These are phyloP conservation scores for Betta splendens DNA, from an alignment of 2,797 vertebrate genomes.

Conservation along the genomic window DNA sequence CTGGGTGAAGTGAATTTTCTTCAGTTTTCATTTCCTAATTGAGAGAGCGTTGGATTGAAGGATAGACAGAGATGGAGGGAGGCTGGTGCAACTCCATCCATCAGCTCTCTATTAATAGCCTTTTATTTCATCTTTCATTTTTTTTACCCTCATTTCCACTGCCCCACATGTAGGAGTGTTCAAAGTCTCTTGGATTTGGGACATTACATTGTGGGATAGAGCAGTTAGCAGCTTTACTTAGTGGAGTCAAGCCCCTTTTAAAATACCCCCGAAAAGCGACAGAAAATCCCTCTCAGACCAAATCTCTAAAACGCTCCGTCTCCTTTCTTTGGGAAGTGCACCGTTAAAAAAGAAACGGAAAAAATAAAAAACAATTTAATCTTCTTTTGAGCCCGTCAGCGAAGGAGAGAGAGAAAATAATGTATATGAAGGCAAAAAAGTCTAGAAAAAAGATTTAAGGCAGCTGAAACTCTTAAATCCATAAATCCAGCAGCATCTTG, in stretches of 20 bases:
- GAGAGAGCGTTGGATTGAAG: constrained; percentile 56
- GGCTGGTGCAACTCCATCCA: constrained; percentile 32
- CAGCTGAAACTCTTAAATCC: background rate
- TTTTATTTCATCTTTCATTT: constrained; percentile 40
- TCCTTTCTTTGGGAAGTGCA: constrained; percentile 17
- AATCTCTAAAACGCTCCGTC: constrained; percentile 49
- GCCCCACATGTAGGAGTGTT: constrained; percentile 56
- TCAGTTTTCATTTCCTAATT: constrained; percentile 80
- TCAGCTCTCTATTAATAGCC: constrained; percentile 48
- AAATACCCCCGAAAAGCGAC: constrained; percentile 47
- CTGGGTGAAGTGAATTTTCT: constrained; percentile 77
- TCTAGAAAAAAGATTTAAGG: background rate
- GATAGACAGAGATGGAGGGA: constrained; percentile 34
- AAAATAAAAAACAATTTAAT: constrained; percentile 38
- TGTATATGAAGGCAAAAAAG: background rate
- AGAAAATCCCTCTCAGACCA: constrained; percentile 49
- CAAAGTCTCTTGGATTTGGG: constrained; percentile 60
- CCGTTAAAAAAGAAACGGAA: constrained; percentile 49
- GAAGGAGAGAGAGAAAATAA: background rate
- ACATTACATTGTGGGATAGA: constrained; percentile 50
- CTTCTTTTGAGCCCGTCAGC: constrained; percentile 32
- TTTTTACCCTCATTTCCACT: background rate
- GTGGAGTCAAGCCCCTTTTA: constrained; percentile 51
- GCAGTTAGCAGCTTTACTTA: constrained; percentile 55
- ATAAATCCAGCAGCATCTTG: background rate